Percentiles rank a stretch among this genome's conserved stretches.
These are phyloP conservation scores for Haliclystus octoradiatus DNA, from an alignment of 30 jellyfish, hydroid and myxozoan species.

Conservation along the genomic window DNA sequence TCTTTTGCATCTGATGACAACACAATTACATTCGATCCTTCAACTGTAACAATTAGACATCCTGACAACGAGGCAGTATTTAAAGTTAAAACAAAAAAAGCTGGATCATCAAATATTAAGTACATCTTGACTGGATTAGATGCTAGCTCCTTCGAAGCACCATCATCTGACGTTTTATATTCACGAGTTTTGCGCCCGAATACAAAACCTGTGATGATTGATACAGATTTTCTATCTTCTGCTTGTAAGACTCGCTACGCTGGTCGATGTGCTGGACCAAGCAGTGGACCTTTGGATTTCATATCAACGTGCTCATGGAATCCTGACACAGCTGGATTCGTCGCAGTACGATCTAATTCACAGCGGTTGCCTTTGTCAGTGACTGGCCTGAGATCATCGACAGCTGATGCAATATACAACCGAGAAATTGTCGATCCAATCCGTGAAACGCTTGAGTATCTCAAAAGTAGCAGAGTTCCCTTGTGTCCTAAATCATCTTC, in stretches of 20 bases:
- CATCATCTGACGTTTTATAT: neutral
- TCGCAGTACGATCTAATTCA: neutral
- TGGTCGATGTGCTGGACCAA: neutral
- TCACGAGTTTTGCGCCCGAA: neutral
- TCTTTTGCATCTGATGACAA: neutral
- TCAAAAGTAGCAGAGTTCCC: neutral
- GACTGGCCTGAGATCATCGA: neutral
- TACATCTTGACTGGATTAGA: constrained; percentile 7
- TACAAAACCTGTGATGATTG: neutral
- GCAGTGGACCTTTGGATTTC: neutral
- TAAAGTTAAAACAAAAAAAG: constrained; percentile 5
- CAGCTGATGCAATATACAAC: neutral
- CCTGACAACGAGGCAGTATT: constrained; percentile 5
- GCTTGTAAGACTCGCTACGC: neutral
- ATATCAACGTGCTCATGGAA: neutral
- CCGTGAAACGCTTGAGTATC: neutral
- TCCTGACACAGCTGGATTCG: neutral
- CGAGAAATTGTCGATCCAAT: neutral
- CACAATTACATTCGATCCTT: neutral
- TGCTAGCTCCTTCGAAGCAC: constrained; percentile 9
- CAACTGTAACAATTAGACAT: neutral
- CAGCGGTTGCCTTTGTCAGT: neutral
- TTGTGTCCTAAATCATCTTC: neutral
- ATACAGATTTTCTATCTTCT: neutral
- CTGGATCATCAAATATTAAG: constrained; percentile 3